phyloP scores from a whole-genome alignment of 2,888 invertebrate genomes.

The Acheta domesticus region DNA sequence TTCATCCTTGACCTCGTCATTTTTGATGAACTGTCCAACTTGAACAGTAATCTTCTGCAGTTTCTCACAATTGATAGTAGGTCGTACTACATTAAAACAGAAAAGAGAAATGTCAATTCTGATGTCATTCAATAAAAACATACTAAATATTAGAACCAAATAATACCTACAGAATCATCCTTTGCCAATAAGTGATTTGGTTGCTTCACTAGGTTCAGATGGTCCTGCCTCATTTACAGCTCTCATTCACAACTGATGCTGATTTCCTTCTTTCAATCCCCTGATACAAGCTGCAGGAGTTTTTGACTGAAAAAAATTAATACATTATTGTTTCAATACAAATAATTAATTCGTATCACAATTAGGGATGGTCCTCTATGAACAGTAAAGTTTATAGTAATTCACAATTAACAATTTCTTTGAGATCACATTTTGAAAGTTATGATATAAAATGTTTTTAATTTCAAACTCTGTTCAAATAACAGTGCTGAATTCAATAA shows the following conservation, averaged over 20 bases:
- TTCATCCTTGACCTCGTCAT: constrained; percentile 94
- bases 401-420: too few species aligned
- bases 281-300: constrained; percentile 78
- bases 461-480: too few species aligned
- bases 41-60: constrained; percentile 83
- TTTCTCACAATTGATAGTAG: constrained; percentile 91
- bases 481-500: too few species aligned
- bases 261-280: constrained; percentile 83
- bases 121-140: background rate
- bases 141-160: background rate
- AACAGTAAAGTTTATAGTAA: too few species aligned
- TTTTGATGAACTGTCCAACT: constrained; percentile 85
- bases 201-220: constrained; percentile 85
- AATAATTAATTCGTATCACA: background rate
- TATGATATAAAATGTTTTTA: too few species aligned
- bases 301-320: constrained; percentile 56
- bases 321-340: background rate
- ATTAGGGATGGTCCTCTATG: background rate
- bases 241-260: constrained; percentile 91
- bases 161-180: constrained; percentile 73
- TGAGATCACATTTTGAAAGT: too few species aligned
- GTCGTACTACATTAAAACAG: constrained; percentile 69
- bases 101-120: constrained; percentile 20
- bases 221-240: constrained; percentile 94
- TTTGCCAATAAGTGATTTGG: constrained; percentile 82